Evolutionary conservation across 2,797 vertebrate genomes (phyloP).

Genomic region (Sebastes elongatus): DNA sequence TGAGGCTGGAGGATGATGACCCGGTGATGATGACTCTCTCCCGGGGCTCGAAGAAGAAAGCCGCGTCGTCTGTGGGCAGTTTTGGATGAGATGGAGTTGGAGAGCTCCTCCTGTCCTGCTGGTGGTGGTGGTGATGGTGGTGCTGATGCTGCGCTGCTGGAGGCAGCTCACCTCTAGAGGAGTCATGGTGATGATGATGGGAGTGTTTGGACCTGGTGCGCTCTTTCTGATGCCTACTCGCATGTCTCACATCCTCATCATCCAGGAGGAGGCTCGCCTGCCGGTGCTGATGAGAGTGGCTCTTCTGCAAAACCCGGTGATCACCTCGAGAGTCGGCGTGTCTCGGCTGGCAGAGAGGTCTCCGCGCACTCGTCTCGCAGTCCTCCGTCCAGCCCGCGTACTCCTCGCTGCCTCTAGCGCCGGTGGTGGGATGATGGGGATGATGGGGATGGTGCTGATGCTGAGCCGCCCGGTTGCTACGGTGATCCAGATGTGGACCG

Average conservation of each 20-base stretch:
- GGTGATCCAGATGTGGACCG: constrained; percentile 63
- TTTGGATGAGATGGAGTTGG: constrained; percentile 71
- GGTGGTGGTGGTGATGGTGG: background rate
- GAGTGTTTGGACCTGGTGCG: constrained; percentile 68
- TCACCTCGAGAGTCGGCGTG: constrained; percentile 55
- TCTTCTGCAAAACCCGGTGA: constrained; percentile 65
- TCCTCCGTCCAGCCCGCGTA: constrained; percentile 78
- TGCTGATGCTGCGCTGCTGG: constrained; percentile 30
- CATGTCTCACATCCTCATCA: constrained; percentile 75
- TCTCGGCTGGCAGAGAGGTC: constrained; percentile 91
- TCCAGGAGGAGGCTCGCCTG: constrained; percentile 66
- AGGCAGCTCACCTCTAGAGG: constrained; percentile 53
- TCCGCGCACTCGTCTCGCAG: constrained; percentile 88
- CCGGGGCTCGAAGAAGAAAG: constrained; percentile 79
- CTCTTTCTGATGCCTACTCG: constrained; percentile 62
- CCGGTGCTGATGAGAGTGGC: constrained; percentile 65
- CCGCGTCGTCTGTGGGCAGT: constrained; percentile 72
- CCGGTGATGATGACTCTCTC: constrained; percentile 75
- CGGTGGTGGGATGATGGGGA: constrained; percentile 1
- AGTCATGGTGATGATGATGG: constrained; percentile 55
- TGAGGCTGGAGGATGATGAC: constrained; percentile 71
- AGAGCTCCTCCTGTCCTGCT: constrained; percentile 62
- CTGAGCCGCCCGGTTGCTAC: constrained; percentile 65
- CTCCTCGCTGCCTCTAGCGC: constrained; percentile 58
- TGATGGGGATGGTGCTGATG: constrained; percentile 38